Base-by-base conservation (phyloP, 2,797 vertebrate genomes). In the Lepilemur septentrionalis region DNA sequence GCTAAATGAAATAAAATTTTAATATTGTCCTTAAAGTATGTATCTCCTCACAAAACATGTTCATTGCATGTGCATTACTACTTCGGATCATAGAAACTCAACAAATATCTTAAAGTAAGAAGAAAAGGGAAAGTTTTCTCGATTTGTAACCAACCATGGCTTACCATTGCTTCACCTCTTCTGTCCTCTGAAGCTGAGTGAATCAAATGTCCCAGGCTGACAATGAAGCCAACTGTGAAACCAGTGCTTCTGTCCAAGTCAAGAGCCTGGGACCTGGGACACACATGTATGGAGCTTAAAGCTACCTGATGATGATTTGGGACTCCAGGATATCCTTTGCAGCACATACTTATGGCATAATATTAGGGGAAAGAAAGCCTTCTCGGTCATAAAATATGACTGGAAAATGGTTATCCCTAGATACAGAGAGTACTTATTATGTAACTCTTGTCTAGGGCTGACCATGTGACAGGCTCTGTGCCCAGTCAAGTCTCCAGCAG, bases 231-330 rank as follows among this genome's bases (percentile, higher is more conserved):
- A 91, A 61, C 38, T 46, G 12, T 87, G 93, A 96, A 92, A 82
- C n/a, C 3, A 6, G 32, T 41, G 28, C 35, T 89, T 46, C 38
- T 23, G 20, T 95, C 38, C 38, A 63, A 38, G 89, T 85, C 57
- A 41, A 59, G 59, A 70, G 65, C 57, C 91, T 93, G 78, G 35
- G 55, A 94, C 94, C 91, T 92, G 81, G 35, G 67, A 94, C 94
- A 70, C 63, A 32, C 52, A 46, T 38, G 0, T 3, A 5, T 23
- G 46, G 50, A 35, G 28, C 30, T 78, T 73, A 84, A 73, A 86
- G 76, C 65, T 63, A 13, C n/a, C 15, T 70, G n/a, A 63, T 63
- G 70, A 93, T 65, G 32, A 38, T 15, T 2, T 63, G 57, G 48
- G 52, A 69, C 73, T 75, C 28, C 7, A 52, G 63, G n/a, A n/a